Conservation (phyloP, 2,113 vertebrate species). For the Rhipidura dahli region DNA sequence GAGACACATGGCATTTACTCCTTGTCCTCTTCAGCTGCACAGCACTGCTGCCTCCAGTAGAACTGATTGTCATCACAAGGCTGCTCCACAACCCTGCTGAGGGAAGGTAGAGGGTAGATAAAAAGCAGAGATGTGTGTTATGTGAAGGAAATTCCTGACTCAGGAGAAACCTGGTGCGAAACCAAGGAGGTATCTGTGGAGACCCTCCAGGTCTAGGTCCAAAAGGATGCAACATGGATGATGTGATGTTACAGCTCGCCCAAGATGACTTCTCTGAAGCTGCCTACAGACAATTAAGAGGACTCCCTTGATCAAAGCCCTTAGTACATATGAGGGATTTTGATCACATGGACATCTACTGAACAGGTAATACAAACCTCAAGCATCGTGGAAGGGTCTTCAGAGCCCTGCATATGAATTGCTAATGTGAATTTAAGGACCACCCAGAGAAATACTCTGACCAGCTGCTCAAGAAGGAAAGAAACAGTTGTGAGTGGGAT, state of each 20-base stretch:
- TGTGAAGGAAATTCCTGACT: background rate
- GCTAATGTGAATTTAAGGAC: background rate
- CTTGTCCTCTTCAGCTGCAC: background rate
- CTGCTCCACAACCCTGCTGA: background rate
- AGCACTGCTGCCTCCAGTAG: background rate
- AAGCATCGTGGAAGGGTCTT: background rate
- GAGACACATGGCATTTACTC: background rate
- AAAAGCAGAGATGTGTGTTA: background rate
- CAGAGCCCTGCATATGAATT: background rate
- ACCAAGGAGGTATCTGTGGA: background rate
- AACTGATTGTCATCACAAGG: background rate
- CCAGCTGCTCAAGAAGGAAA: rapidly evolving
- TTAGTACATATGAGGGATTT: background rate
- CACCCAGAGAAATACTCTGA: background rate
- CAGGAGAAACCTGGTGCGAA: background rate
- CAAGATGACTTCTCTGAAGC: background rate
- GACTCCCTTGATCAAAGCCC: background rate
- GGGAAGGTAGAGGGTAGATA: background rate
- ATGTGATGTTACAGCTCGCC: background rate
- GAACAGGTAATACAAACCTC: background rate
- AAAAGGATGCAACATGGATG: background rate
- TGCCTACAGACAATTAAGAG: background rate
- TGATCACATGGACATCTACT: background rate
- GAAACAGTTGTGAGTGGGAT: background rate
- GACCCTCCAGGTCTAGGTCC: background rate